Conservation (phyloP, 2,113 vertebrate genomes). For the Clarias gariepinus region DNA sequence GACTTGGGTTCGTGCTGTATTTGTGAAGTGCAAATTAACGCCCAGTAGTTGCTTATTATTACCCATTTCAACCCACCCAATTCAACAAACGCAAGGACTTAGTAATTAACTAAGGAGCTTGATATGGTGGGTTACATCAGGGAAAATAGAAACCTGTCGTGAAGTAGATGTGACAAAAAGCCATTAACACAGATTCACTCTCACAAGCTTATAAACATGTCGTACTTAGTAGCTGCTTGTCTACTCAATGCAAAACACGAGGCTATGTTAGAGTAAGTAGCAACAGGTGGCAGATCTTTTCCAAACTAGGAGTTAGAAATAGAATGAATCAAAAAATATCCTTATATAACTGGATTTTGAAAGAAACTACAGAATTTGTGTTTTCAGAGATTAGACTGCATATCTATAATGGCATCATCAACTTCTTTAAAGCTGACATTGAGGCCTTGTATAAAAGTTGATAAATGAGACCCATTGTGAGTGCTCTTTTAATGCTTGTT, state of each 20-base stretch:
- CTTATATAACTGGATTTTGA: not conserved
- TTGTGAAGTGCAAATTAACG: not conserved
- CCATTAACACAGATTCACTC: not conserved
- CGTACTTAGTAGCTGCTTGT: not conserved
- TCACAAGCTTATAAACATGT: not conserved
- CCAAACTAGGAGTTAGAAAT: not conserved
- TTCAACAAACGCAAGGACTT: not conserved
- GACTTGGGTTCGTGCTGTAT: not conserved
- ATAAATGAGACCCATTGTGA: not conserved
- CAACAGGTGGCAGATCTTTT: not conserved
- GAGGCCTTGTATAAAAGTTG: not conserved
- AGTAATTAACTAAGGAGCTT: not conserved
- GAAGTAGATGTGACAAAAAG: not conserved
- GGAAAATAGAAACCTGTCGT: not conserved
- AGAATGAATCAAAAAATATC: not conserved
- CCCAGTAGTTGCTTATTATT: not conserved
- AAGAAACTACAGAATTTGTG: not conserved
- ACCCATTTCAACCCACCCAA: not conserved
- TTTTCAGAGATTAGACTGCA: not conserved
- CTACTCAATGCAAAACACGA: not conserved
- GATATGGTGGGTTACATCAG: not conserved
- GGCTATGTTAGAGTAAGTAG: not conserved
- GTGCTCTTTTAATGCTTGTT: slow-evolving; percentile 1
- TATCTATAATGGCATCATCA: slow-evolving; percentile 3
- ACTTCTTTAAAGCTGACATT: not conserved